Evolutionary conservation across 2,113 vertebrate genomes (phyloP).

Genomic region (Paraplagusia blochii): DNA sequence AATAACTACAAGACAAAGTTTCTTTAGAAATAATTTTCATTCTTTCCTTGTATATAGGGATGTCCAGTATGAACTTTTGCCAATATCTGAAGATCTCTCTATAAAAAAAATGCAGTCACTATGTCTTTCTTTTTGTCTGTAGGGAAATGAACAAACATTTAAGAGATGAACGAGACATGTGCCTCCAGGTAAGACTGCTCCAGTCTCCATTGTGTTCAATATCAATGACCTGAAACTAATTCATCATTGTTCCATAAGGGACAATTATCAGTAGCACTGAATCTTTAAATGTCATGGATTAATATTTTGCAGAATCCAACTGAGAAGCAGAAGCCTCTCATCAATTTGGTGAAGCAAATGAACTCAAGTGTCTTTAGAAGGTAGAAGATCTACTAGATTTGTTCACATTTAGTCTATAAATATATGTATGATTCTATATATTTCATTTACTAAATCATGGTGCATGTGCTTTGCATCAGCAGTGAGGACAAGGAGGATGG

Average conservation of each 20-base stretch:
- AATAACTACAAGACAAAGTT: no score
- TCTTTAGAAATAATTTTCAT: no score
- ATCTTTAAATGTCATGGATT: not conserved
- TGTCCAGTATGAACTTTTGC: no score
- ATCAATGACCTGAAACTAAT: not conserved
- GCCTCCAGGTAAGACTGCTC: slow-evolving; percentile 63
- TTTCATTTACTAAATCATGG: not conserved
- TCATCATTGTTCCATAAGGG: not conserved
- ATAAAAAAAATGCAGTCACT: no score
- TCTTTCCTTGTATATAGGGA: no score
- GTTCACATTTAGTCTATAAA: no score
- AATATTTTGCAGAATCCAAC: slow-evolving; percentile 77
- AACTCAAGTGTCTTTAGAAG: slow-evolving; percentile 71
- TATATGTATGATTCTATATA: no score
- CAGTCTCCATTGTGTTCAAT: not conserved
- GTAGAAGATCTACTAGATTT: slow-evolving; percentile 55
- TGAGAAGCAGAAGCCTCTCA: slow-evolving; percentile 75
- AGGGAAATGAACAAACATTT: slow-evolving; percentile 96
- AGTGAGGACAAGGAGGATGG: slow-evolving; percentile 80
- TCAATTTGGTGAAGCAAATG: slow-evolving; percentile 68
- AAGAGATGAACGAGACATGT: slow-evolving; percentile 85
- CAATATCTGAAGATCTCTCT: no score
- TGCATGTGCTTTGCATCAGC: slow-evolving; percentile 3
- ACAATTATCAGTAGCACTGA: no score
- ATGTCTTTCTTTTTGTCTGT: slow-evolving; percentile 19